A percentile compares a stretch with the other conserved stretches of the same genome.
These are phyloP conservation scores for Callinectes sapidus DNA, from an alignment of 2,888 invertebrate species.

Conservation along the genomic window DNA sequence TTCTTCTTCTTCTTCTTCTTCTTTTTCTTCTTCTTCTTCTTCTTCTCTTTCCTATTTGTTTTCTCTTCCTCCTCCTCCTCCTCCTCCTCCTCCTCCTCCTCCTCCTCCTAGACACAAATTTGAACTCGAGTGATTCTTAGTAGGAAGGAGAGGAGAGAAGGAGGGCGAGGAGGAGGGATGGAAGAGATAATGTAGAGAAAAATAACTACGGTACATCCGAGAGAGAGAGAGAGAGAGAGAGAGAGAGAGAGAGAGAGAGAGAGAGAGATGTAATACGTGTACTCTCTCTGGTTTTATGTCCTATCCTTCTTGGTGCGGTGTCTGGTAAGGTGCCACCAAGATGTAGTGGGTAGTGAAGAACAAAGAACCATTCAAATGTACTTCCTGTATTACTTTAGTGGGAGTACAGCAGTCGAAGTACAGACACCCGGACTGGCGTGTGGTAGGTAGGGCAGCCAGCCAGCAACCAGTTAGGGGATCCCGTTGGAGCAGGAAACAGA, in stretches of 20 bases:
- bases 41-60: not conserved
- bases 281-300: not conserved
- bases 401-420: no score
- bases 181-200: not conserved
- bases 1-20: no score
- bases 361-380: no score
- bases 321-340: no score
- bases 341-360: no score
- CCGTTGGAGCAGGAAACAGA: no score
- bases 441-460: no score
- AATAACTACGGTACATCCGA: not conserved
- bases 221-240: slow-evolving; percentile 1
- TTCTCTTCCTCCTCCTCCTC: not conserved
- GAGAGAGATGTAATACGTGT: not conserved
- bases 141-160: not conserved
- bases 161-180: not conserved
- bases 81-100: not conserved
- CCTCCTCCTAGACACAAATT: not conserved
- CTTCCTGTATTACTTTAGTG: no score
- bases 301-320: not conserved
- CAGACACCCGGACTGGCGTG: no score
- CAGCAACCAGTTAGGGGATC: no score
- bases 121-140: not conserved
- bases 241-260: slow-evolving; percentile 1
- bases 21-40: no score